Evolutionary conservation across 2,113 vertebrate genomes (phyloP), one percentile per base, ranked within the genome.

Genomic region (Cyrtonyx montezumae): DNA sequence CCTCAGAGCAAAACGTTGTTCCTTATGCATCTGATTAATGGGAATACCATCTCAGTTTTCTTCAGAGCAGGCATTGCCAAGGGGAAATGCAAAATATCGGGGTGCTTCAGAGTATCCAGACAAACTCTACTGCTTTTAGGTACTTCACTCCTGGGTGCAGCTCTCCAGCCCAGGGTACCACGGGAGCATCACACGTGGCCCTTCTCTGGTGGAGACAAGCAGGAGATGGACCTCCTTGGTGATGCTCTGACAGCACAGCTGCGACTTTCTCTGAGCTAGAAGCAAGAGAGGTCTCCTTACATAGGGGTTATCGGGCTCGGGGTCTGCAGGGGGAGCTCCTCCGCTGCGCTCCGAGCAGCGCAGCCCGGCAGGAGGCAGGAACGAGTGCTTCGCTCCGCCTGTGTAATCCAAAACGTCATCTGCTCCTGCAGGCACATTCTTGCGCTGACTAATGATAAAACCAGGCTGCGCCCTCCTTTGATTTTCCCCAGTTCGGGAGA

Each of bases 251-350:
- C 21, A 26, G 5, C 78, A 59, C 42, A 51, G 6, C 8, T 10
- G 32, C 49, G 13, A 16, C 4, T 40, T 83, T 23, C 32, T 55
- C 25, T 58, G 19, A 49, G 17, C 0, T 0, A 46, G n/a, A 49
- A 63, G 32, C 17, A 21, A 4, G 6, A 46, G 73, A 0, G 0
- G 2, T 58, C 4, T 51, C 4, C 4, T 1, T 69, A 45, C 48
- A 1, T 1, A 19, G 1, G 2, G 1, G 40, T 21, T 4, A 6
- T 13, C 6, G 61, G 19, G 61, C 28, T 1, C 1, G 58, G 78
- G 34, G 88, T 88, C 94, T 96, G 95, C 91, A 94, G 96, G 84
- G 93, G 95, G 93, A 85, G 96, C 96, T 95, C 61, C 25, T 63
- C 61, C 7, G 61, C 61, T 63, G 61, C 16, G 11, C 61, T 40